These are phyloP conservation scores for Centrocercus urophasianus DNA, from an alignment of 2,113 vertebrate species.

Conservation along the genomic window DNA sequence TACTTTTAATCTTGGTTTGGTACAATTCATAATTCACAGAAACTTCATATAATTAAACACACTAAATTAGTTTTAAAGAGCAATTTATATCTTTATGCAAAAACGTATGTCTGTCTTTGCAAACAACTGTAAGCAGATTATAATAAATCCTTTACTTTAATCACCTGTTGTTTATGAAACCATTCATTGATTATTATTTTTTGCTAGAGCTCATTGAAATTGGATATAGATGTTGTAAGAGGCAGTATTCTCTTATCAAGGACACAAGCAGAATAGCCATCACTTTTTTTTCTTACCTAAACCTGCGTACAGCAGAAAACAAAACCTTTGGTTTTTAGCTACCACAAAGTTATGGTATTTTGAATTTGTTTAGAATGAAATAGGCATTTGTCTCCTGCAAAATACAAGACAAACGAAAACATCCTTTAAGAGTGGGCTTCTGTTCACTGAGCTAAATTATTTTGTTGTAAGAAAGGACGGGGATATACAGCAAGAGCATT, in stretches of 20 bases:
- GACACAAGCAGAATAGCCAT: constrained; percentile 73
- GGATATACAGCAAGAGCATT: constrained; percentile 67
- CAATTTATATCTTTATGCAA: constrained; percentile 89
- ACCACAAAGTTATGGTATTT: background rate
- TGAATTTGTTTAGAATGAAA: constrained; percentile 75
- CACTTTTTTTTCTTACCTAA: constrained; percentile 54
- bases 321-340: constrained; percentile 30
- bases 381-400: constrained; percentile 75
- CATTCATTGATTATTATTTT: constrained; percentile 77
- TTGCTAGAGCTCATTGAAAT: constrained; percentile 66
- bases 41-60: constrained; percentile 84
- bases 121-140: constrained; percentile 87
- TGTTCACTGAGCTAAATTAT: constrained; percentile 30
- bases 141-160: constrained; percentile 88
- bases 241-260: constrained; percentile 70
- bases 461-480: constrained; percentile 64
- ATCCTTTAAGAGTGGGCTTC: constrained; percentile 44
- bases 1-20: constrained; percentile 86
- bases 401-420: constrained; percentile 66
- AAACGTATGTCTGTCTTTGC: constrained; percentile 87
- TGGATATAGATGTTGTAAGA: constrained; percentile 73
- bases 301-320: constrained; percentile 48
- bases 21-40: constrained; percentile 87
- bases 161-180: constrained; percentile 80
- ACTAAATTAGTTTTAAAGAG: constrained; percentile 88